Evolutionary conservation across 2,113 vertebrate genomes (phyloP), one percentile per base, ranked within the genome.

Genomic region (Mustela nigripes): DNA sequence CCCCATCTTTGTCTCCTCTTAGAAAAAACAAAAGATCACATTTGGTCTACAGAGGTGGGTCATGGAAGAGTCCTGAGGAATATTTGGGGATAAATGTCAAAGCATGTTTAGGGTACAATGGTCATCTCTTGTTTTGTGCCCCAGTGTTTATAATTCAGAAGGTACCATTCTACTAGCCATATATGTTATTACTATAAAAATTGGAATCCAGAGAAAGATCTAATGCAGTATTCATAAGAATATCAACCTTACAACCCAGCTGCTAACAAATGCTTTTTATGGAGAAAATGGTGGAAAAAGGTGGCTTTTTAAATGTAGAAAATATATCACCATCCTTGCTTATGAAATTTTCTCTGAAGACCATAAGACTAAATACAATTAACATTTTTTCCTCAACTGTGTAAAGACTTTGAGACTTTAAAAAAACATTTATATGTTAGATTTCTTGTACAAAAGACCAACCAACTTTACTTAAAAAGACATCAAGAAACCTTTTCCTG

Each of bases 321-420:
- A 97, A 97, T 33, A 11, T 87, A 53, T 71, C 96, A 82, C 31
- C 76, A 50, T 73, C 94, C 97, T 83, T 53, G 94, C 88, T 91
- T 87, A 36, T 36, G 69, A 97, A 97, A 83, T 16, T 95, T 62
- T 18, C 82, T 74, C 90, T 60, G 45, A 98, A 96, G 95, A 97
- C n/a, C 48, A 74, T 36, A 81, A 97, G 90, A 22, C n/a, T 98
- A 98, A 18, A 74, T 50, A 97, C 11, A 97, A 95, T 60, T 81
- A 76, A 95, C 95, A 84, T 84, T 95, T 60, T 8, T 15, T 5
- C 26, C 42, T 28, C 18, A 89, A 76, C 16, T 31, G 18, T 16
- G 63, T 50, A 84, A 95, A 97, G 91, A 71, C 8, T 88, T 95
- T 42, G 76, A 74, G 26, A 53, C 95, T 97, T 48, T 63, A 90